Evolutionary conservation across 2,797 vertebrate genomes (phyloP).

Genomic region (Sebastes miniatus): DNA sequence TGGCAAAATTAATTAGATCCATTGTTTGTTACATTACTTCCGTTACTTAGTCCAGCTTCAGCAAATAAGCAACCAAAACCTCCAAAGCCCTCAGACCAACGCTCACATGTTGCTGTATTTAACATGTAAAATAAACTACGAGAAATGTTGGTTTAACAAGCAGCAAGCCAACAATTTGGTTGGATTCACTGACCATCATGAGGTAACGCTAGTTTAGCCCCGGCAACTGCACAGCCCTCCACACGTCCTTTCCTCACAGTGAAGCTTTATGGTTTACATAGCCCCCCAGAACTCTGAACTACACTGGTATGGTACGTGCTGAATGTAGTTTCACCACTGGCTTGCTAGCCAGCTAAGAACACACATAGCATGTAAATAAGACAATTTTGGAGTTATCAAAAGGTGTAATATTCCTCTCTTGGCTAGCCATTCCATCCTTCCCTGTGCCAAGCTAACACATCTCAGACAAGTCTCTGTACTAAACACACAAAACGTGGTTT

Average conservation of each 20-base stretch:
- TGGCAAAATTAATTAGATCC: not conserved
- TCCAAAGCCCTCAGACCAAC: not conserved
- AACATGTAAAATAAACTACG: not conserved
- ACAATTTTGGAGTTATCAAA: not conserved
- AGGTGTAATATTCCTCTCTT: not conserved
- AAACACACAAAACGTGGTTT: too few relatives aligned
- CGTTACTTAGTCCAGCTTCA: not conserved
- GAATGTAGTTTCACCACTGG: not conserved
- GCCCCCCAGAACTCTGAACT: not conserved
- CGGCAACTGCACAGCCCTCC: not conserved
- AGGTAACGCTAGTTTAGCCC: not conserved
- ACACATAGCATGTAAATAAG: not conserved
- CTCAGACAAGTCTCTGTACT: too few relatives aligned
- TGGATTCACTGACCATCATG: not conserved
- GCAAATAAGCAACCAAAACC: not conserved
- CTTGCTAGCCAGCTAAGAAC: not conserved
- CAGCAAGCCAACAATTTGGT: not conserved
- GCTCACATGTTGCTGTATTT: not conserved
- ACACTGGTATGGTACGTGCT: not conserved
- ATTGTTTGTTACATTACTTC: not conserved
- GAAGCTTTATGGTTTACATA: not conserved
- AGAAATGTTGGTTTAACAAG: not conserved
- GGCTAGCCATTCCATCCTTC: too few relatives aligned
- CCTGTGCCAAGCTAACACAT: too few relatives aligned
- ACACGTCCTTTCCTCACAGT: not conserved